Evolutionary conservation across 2,888 invertebrate species (phyloP).

Genomic region (Thecophora atra): DNA sequence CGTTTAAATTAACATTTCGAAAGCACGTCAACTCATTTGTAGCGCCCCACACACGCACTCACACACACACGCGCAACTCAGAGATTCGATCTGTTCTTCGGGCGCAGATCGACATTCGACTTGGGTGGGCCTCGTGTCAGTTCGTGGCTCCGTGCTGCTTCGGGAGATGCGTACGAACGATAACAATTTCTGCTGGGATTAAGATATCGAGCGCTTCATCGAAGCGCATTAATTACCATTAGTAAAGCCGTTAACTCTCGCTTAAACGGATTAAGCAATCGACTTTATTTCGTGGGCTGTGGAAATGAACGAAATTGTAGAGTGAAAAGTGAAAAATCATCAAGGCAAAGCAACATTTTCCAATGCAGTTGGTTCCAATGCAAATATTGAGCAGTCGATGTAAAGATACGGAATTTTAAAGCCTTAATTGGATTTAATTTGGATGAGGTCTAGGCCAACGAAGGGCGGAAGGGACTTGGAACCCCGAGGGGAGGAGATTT

Average conservation of each 20-base stretch:
- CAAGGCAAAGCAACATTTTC: too few species aligned
- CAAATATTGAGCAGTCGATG: too few species aligned
- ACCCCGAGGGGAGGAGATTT: too few species aligned
- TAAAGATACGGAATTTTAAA: too few species aligned
- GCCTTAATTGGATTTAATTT: too few species aligned
- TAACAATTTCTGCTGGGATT: neutral
- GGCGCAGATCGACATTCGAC: neutral
- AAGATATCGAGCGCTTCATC: conserved; percentile 12
- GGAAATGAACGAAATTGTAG: too few species aligned
- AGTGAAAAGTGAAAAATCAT: too few species aligned
- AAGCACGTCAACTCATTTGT: neutral
- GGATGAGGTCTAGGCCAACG: too few species aligned
- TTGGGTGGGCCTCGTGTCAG: conserved; percentile 1
- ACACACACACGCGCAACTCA: neutral
- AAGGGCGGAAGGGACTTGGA: too few species aligned
- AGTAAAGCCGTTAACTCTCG: neutral
- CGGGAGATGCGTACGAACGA: neutral
- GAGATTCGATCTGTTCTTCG: neutral
- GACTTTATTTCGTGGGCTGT: too few species aligned
- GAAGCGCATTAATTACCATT: neutral
- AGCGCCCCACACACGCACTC: neutral
- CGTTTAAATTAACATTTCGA: conserved; percentile 15
- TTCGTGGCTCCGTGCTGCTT: neutral
- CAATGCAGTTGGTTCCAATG: too few species aligned
- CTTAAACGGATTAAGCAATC: neutral